Evolutionary conservation across 1,140 invertebrate genomes (phyloP), one percentile per base, ranked within the genome.

Genomic region (Euura lappo): DNA sequence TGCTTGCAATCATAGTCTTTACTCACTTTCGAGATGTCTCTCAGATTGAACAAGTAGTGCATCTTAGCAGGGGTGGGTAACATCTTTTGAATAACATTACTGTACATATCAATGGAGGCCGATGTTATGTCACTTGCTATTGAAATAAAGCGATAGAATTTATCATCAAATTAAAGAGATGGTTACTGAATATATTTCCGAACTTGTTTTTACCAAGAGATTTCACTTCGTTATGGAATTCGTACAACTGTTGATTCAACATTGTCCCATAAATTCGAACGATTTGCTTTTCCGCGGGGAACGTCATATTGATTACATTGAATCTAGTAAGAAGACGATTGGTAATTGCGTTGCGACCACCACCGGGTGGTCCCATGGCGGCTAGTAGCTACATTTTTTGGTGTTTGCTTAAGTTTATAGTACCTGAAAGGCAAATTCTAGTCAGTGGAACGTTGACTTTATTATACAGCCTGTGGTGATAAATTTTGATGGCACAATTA

Each of bases 21-120:
- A 28, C 43, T 76, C 78, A 92, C 91, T 88, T 92, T 95, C 2
- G 95, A 96, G 76, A 97, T 96, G 81, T 97, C 95, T 76, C 94
- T 88, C 74, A 97, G 84, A 85, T 96, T 97, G 86, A 97, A 97
- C 11, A 96, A 85, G 78, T 97, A 97, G 84, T 97, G 95, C 79
- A 95, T 96, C 83, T 96, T 97, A 47, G 92, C 91, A 1, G 95
- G 95, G 2, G 95, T 96, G 2, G 96, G 95, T 65, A 96, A 82
- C 89, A 97, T 92, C 79, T 92, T 93, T 2, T 81, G 81, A 2
- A 91, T 87, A 0, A 96, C 91, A 71, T 89, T 89, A 79, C 93
- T 90, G 80, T 95, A 97, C 75, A 96, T 85, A 75, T 93, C 91
- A 74, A 97, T 91, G 0, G 94, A 94, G 3, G 93, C 92, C 70